phyloP scores from a whole-genome alignment of 2,888 invertebrate genomes.

The Lucinisca nassula region DNA sequence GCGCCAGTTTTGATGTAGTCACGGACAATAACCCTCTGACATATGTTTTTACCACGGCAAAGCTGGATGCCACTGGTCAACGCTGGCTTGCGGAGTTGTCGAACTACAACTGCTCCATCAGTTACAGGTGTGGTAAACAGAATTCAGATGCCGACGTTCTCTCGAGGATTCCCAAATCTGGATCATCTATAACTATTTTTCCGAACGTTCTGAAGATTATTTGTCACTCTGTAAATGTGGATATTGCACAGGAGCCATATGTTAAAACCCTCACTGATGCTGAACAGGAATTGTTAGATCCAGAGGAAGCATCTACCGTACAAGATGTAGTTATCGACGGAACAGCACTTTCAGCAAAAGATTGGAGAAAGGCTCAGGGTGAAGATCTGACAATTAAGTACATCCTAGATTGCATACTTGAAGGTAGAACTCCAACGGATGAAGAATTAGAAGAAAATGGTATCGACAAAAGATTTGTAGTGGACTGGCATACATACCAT shows the following conservation, averaged over 20 bases:
- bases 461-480: background rate
- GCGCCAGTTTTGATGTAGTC: conserved; percentile 25
- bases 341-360: background rate
- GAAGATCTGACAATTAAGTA: background rate
- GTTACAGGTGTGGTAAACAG: background rate
- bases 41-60: conserved; percentile 44
- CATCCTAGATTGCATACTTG: background rate
- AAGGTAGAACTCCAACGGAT: background rate
- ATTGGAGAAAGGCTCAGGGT: background rate
- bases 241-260: background rate
- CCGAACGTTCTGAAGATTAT: background rate
- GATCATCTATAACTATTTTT: too few species aligned
- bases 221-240: too few species aligned
- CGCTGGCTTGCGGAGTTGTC: background rate
- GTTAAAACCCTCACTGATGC: background rate
- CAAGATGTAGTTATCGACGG: background rate
- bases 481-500: background rate
- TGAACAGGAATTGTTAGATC: background rate
- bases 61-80: background rate
- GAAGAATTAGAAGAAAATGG: background rate
- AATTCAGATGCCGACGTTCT: background rate
- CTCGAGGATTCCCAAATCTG: background rate
- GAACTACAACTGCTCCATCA: background rate
- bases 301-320: background rate
- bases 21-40: conserved; percentile 60